phyloP scores from a whole-genome alignment of 2,113 vertebrate genomes.

The Vidua chalybeata region DNA sequence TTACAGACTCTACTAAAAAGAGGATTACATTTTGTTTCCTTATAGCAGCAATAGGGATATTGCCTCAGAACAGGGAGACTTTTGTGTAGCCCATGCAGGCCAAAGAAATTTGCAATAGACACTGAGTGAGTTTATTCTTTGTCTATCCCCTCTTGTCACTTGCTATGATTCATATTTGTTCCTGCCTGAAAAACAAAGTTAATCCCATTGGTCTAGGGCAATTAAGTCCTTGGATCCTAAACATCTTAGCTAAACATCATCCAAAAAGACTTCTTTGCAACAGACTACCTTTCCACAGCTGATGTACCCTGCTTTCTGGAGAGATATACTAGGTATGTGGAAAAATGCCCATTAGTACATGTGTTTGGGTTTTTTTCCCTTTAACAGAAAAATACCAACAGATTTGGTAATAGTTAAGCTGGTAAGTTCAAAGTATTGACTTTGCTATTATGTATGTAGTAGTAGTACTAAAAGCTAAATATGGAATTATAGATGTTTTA shows the following conservation, averaged over 20 bases:
- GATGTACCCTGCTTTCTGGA: background rate
- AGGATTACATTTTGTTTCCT: background rate
- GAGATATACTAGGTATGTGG: background rate
- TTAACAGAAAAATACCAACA: background rate
- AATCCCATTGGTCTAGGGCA: background rate
- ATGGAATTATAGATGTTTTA: background rate
- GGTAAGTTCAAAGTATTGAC: background rate
- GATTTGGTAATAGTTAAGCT: background rate
- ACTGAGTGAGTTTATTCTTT: background rate
- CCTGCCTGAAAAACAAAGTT: background rate
- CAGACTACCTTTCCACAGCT: background rate
- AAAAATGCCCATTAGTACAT: background rate
- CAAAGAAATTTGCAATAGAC: background rate
- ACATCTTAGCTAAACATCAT: background rate
- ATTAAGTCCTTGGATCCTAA: background rate
- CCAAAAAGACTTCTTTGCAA: background rate
- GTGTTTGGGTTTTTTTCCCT: rapidly evolving
- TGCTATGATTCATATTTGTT: background rate
- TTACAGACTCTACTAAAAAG: background rate
- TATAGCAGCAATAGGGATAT: background rate
- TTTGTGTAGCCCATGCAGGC: background rate
- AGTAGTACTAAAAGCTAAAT: background rate
- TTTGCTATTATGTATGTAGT: background rate
- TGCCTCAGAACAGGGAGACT: background rate
- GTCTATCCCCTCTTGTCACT: background rate